Evolutionary conservation across 2,888 invertebrate genomes (phyloP).

Genomic region (Petrolisthes manimaculis): DNA sequence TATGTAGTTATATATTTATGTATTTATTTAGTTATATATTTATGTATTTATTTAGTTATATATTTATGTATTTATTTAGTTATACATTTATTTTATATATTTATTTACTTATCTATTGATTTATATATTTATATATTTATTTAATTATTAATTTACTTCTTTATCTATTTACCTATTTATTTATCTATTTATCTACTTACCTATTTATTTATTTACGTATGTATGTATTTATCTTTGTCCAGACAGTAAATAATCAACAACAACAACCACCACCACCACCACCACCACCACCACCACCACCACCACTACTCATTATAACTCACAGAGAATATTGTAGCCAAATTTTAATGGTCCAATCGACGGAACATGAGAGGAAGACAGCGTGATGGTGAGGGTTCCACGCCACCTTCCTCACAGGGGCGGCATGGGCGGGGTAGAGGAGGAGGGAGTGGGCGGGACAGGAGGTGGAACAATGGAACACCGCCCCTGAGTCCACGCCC

Average conservation of each 20-base stretch:
- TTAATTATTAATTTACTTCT: no score
- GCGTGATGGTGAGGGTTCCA: conserved; percentile 72
- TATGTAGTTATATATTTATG: no score
- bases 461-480: conserved; percentile 89
- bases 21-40: no score
- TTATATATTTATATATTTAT: no score
- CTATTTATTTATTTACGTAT: no score
- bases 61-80: no score
- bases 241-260: not conserved
- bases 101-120: no score
- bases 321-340: conserved; percentile 70
- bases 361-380: conserved; percentile 72
- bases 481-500: conserved; percentile 92
- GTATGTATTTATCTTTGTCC: no score
- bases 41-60: no score
- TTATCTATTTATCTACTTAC: no score
- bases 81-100: no score
- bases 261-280: not conserved
- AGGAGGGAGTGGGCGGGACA: conserved; percentile 69
- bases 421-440: conserved; percentile 69
- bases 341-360: conserved; percentile 72
- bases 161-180: no score
- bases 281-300: not conserved
- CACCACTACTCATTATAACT: conserved; percentile 18
- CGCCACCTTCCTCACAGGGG: conserved; percentile 71